Base-by-base conservation (phyloP, 1,140 invertebrate genomes). In the Oreohelix idahoensis region DNA sequence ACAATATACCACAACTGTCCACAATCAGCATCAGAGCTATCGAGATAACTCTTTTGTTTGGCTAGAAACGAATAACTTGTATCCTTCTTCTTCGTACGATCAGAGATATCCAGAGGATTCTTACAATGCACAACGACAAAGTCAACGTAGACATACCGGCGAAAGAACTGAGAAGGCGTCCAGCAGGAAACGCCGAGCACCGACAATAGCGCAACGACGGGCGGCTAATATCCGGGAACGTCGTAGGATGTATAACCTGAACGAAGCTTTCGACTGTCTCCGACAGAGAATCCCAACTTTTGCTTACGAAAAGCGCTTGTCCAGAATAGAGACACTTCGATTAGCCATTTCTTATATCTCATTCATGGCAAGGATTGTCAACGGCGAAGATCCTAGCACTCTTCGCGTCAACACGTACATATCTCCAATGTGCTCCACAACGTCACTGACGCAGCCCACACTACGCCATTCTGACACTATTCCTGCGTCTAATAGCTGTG, bases 341-440 rank as follows among this genome's bases (percentile, higher is more conserved):
- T 93, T 99, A 86, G 98, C 98, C 15, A 99, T 99, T 86, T 98
- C 97, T 13, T 99, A 99, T 92, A 99, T 99, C 87, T 96, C 96
- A 53, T 99, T 99, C 93, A 98, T 99, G 97, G 95, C 96, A 58
- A 97, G 99, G 90, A 93, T 99, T 26, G 93, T 98, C 5, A 78
- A 90, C 78, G 88, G 87, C 36, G 83, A 86, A 74, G 86, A 88
- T 66, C 86, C 87, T 0, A 51, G 77, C 29, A 85, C 84, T 26
- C 58, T 84, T 10, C 35, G 73, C 26, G 51, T 86, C n/a, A 81
- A 70, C 29, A 29, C 70, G 23, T 77, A 81, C 38, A n/a, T 38
- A 1, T 38, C 66, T 49, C 20, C n/a, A 49, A 35, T n/a, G 1
- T 39, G n/a, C 17, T 32, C 69, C 23, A 39, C 66, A 36, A 78